Evolutionary conservation across 2,888 invertebrate species (phyloP), one percentile per base, ranked within the genome.

Genomic region (Diadegma fenestrale): DNA sequence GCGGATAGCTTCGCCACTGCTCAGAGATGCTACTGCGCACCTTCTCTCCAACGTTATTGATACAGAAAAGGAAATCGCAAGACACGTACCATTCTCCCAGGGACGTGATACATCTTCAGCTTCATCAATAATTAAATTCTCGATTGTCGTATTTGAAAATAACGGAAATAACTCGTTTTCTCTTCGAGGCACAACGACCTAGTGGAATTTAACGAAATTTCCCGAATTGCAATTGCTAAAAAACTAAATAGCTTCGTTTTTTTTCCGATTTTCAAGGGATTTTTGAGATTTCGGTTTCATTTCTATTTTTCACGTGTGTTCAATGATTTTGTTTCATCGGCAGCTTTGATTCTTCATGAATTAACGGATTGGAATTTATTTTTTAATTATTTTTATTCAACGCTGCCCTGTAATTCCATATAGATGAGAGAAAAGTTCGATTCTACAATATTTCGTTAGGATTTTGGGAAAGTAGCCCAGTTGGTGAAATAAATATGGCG

Each of bases 1-100:
- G 41, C 6, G 12, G 33, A 45, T 61, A 43, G 26, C 14, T 26
- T 22, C 33, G 41, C 58, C 58, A 41, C 45, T 72, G 45, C 37
- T 58, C 75, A 63, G 72, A 45, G 54, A 66, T 37, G 48, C 80
- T 68, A 75, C 80, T 58, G 66, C 71, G 76, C 75, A 22, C 30
- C 30, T 58, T 66, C 79, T 48, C 69, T 58, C 48, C 66, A 37
- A 37, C 37, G 37, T 37, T 37, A 77, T 54, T 80, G 80, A 82
- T 87, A 58, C 22, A 69, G 75, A 78, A 87, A 87, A 86, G 78
- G 84, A 86, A 82, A 82, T 73, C 86, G 76, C 76, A 71, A 80
- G 82, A 82, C 84, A 86, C 83, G 85, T 83, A 71, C 86, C 82
- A 86, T 81, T 81, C 66, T 84, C 66, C 51, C 75, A 45, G 61